Evolutionary conservation across 1,140 invertebrate genomes (phyloP).

Genomic region (Euura lappo): DNA sequence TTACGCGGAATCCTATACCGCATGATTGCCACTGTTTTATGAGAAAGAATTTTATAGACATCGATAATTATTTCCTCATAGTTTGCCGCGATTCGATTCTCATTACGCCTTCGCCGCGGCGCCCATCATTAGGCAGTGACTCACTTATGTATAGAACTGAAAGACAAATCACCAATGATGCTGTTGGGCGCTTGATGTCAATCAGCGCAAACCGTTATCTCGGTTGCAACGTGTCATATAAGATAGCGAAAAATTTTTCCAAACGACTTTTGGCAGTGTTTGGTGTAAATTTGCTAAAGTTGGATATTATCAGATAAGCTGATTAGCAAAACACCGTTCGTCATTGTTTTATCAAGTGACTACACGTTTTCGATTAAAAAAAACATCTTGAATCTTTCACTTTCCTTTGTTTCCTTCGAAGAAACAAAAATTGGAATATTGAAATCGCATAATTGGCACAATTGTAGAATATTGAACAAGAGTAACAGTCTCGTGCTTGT

Average conservation of each 20-base stretch:
- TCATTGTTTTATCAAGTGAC: not conserved
- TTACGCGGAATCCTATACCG: not conserved
- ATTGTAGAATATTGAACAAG: not conserved
- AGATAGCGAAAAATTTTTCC: not conserved
- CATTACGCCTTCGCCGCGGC: not conserved
- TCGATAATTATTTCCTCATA: not conserved
- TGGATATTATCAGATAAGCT: no score
- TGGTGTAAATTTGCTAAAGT: no score
- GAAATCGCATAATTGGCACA: not conserved
- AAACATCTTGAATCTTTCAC: not conserved
- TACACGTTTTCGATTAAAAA: no score
- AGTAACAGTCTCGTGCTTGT: not conserved
- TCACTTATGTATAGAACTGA: not conserved
- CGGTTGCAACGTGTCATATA: not conserved
- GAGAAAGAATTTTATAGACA: not conserved
- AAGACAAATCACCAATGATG: not conserved
- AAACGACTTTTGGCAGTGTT: no score
- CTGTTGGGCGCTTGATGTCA: not conserved
- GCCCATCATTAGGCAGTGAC: not conserved
- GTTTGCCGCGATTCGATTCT: not conserved
- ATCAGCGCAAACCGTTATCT: not conserved
- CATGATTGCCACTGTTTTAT: not conserved
- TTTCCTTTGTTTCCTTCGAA: not conserved
- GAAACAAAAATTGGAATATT: not conserved
- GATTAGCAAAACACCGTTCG: not conserved